Conservation (phyloP, 2,888 invertebrate genomes). For the Spodoptera littoralis region DNA sequence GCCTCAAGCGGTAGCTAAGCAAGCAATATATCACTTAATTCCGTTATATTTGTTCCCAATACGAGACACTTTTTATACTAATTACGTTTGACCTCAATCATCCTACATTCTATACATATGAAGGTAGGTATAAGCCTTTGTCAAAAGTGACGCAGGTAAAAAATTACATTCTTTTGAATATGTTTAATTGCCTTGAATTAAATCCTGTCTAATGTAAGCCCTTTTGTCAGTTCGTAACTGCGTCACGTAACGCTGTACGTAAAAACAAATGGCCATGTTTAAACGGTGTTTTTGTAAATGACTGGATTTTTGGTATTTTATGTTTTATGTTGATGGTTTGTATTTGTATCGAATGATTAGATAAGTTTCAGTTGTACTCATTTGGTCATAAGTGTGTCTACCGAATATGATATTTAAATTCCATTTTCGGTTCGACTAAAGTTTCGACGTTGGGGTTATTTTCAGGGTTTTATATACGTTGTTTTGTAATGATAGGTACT, state of each 20-base stretch:
- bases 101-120: slow-evolving; percentile 4
- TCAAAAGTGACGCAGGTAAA: slow-evolving; percentile 51
- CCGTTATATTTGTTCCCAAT: slow-evolving; percentile 1
- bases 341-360: no score
- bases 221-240: slow-evolving; percentile 39
- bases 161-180: slow-evolving; percentile 49
- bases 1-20: no score
- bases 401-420: no score
- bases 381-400: no score
- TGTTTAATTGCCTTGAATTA: slow-evolving; percentile 38
- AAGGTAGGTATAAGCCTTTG: slow-evolving; percentile 34
- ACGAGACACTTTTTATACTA: not conserved
- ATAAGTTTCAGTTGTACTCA: no score
- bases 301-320: no score
- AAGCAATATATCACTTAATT: no score
- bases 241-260: slow-evolving; percentile 28
- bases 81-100: slow-evolving; percentile 8
- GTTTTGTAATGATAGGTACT: no score
- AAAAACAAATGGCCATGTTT: slow-evolving; percentile 26
- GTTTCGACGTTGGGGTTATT: no score
- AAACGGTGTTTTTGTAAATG: slow-evolving; percentile 17
- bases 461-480: no score
- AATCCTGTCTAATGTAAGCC: slow-evolving; percentile 46
- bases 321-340: no score
- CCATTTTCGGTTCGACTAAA: no score